Conservation (phyloP, 2,888 invertebrate genomes). For the Leistus spinibarbis region DNA sequence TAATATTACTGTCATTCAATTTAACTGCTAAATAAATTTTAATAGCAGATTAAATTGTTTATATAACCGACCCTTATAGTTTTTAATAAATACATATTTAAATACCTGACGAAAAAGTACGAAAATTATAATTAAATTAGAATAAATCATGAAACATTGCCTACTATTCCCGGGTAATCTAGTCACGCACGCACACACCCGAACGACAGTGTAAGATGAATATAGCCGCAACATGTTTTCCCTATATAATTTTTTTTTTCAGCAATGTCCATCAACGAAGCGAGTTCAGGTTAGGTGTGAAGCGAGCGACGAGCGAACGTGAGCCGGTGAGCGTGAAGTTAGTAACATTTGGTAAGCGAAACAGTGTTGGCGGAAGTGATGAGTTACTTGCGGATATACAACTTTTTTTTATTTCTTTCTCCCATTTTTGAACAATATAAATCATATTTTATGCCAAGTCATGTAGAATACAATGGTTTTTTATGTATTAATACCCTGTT, state of each 20-base stretch:
- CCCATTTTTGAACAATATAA: neutral
- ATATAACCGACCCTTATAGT: too few relatives aligned
- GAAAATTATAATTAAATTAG: too few relatives aligned
- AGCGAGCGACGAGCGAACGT: too few relatives aligned
- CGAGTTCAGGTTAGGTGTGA: neutral
- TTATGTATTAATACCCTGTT: neutral
- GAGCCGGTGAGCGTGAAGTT: neutral
- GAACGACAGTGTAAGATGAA: neutral
- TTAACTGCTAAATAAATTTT: too few relatives aligned
- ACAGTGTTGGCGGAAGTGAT: slow-evolving; percentile 3
- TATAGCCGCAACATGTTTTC: neutral
- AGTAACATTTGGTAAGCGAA: slow-evolving; percentile 18
- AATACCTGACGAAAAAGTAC: too few relatives aligned
- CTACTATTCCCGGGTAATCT: neutral
- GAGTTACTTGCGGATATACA: slow-evolving; percentile 5
- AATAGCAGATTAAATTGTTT: too few relatives aligned
- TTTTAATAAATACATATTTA: too few relatives aligned
- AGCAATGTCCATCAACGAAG: neutral
- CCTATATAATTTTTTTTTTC: neutral
- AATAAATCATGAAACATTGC: neutral
- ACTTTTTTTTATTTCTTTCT: neutral
- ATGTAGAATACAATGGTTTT: neutral
- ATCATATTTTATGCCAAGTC: neutral
- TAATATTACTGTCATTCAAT: too few relatives aligned
- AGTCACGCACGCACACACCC: neutral